Base-by-base conservation (phyloP, 92 coral and sea anemone species). In the Palythoa grandiflora region DNA sequence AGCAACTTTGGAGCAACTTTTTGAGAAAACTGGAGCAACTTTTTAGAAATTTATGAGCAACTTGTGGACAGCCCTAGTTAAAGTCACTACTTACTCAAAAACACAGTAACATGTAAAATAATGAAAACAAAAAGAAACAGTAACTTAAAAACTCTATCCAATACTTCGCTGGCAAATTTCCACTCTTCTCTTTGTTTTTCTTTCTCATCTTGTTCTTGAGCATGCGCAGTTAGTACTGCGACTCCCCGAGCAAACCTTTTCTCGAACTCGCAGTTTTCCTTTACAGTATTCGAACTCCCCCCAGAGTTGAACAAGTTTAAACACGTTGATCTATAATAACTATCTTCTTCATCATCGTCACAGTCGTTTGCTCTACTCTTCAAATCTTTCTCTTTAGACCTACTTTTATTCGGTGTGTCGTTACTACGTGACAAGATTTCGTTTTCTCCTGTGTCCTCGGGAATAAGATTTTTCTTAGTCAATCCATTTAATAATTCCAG, bases 121-220 rank as follows among this genome's bases (percentile, higher is more conserved):
- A 89, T 50, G 79, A 89, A 89, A 63, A 73, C n/a, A 48, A 74
- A 36, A 38, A 84, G 85, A 71, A 78, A 84, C 10, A 85, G 1
- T 12, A 89, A 28, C 59, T 84, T 76, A 48, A 89, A 84, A 6
- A 77, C 50, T 52, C 92, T 87, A 83, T 89, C 92, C 75, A 89
- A 52, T 17, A 89, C 89, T 70, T 83, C 83, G 54, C 89, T 71
- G 28, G 92, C 92, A 70, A 84, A 75, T 36, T 85, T 76, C 92
- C 89, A 89, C 40, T 89, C 86, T 14, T 81, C 86, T 13, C 86
- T 38, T 68, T 63, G 47, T n/a, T 74, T 51, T 81, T 81, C 86
- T 66, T 63, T 81, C 17, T 81, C 86, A 68, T 66, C 86, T 63
- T 81, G 65, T 65, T 81, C 61, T 36, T 16, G 63, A 21, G 86